These are phyloP conservation scores for Petaurus breviceps DNA, from an alignment of 2,113 vertebrate species.

Conservation along the genomic window DNA sequence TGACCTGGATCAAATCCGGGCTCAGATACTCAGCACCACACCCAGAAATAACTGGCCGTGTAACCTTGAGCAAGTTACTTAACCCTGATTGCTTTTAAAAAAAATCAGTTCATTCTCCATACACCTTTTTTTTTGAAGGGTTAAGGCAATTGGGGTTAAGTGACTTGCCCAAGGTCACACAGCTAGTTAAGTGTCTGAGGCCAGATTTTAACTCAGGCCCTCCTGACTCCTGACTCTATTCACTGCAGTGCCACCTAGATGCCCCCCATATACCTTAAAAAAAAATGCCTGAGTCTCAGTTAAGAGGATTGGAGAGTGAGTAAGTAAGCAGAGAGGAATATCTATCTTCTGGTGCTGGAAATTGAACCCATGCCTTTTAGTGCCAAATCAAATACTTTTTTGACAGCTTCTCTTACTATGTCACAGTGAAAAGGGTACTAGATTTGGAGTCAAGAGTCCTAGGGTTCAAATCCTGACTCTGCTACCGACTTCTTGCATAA, in stretches of 20 bases:
- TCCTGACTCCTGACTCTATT: no score
- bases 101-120: not conserved
- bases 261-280: not conserved
- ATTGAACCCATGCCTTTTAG: not conserved
- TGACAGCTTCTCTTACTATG: not conserved
- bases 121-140: no score
- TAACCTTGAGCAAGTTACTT: no score
- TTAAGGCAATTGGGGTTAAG: no score
- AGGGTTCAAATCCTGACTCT: not conserved
- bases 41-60: no score
- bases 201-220: no score
- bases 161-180: no score
- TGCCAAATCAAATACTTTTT: not conserved
- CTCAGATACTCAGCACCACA: no score
- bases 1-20: no score
- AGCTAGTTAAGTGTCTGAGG: no score
- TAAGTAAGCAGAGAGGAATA: not conserved
- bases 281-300: not conserved
- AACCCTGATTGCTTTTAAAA: no score
- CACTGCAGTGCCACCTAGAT: no score
- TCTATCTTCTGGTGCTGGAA: not conserved
- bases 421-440: not conserved
- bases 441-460: not conserved
- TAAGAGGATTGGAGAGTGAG: not conserved
- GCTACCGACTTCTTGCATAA: not conserved